Conservation (phyloP, 2,888 invertebrate species). For the Rhagonycha fulva region DNA sequence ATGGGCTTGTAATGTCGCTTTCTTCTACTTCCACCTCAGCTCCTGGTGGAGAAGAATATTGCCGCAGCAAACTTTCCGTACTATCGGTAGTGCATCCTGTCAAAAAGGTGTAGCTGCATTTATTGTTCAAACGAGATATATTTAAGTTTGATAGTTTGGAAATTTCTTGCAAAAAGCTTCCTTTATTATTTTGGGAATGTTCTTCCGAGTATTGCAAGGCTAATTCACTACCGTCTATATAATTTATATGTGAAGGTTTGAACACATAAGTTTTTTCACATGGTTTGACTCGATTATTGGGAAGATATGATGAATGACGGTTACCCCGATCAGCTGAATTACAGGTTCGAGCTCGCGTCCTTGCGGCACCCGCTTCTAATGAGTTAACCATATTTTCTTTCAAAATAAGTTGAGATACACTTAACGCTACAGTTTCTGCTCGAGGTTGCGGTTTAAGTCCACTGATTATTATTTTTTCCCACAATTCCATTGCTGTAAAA, state of each 20-base stretch:
- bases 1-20: conserved; percentile 47
- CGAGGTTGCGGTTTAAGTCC: conserved; percentile 70
- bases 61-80: conserved; percentile 64
- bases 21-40: conserved; percentile 40
- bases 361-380: conserved; percentile 41
- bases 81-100: conserved; percentile 64
- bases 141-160: conserved; percentile 74
- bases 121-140: conserved; percentile 65
- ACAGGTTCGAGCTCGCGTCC: conserved; percentile 48
- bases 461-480: conserved; percentile 71
- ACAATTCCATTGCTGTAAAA: conserved; percentile 68
- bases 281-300: conserved; percentile 50
- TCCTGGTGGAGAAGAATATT: conserved; percentile 47
- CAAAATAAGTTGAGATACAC: conserved; percentile 62
- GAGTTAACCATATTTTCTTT: conserved; percentile 44
- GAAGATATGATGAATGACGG: conserved; percentile 55
- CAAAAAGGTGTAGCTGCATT: conserved; percentile 74
- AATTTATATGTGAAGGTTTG: conserved; percentile 54
- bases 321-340: conserved; percentile 51
- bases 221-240: conserved; percentile 53
- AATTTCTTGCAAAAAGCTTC: conserved; percentile 67
- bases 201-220: conserved; percentile 43
- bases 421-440: conserved; percentile 70
- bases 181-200: conserved; percentile 38
- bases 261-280: conserved; percentile 56